A percentile compares a stretch with the other conserved stretches of the same genome.
These are phyloP conservation scores for Rotaria magnacalcarata DNA, from an alignment of 2,888 invertebrate species.

Conservation along the genomic window DNA sequence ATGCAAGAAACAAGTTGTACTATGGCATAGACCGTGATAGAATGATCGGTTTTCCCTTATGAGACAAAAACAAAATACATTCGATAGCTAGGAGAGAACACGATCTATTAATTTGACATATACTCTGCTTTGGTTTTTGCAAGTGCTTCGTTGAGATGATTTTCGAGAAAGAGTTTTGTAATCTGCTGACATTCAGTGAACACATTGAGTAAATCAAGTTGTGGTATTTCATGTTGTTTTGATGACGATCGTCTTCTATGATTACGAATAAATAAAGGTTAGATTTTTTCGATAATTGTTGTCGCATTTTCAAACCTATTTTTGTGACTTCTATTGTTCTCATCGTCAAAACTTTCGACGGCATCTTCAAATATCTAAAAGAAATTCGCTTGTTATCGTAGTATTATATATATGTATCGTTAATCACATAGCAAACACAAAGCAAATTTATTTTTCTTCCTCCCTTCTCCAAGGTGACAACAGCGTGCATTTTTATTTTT, in stretches of 20 bases:
- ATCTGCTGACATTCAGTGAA: constrained; percentile 72
- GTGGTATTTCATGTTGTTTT: neutral
- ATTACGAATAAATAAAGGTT: neutral
- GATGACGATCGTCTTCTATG: neutral
- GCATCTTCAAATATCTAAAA: constrained; percentile 53
- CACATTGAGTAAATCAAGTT: constrained; percentile 64
- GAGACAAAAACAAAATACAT: constrained; percentile 30
- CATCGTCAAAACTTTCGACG: constrained; percentile 47
- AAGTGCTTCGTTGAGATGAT: constrained; percentile 77
- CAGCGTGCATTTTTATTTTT: no score
- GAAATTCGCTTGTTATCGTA: neutral
- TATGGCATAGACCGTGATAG: constrained; percentile 83
- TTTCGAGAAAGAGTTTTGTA: constrained; percentile 83
- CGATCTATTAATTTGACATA: neutral
- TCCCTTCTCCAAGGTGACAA: no score
- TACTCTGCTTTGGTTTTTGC: constrained; percentile 61
- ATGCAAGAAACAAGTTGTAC: constrained; percentile 82
- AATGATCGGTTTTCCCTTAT: constrained; percentile 73
- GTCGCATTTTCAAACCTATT: neutral
- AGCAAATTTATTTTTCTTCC: no score
- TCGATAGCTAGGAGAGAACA: no score
- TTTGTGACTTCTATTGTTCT: constrained; percentile 48
- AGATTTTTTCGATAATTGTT: neutral
- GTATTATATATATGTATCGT: no score
- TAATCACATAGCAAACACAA: no score